phyloP scores from a whole-genome alignment of 1,140 invertebrate species.

The Sitodiplosis mosellana region DNA sequence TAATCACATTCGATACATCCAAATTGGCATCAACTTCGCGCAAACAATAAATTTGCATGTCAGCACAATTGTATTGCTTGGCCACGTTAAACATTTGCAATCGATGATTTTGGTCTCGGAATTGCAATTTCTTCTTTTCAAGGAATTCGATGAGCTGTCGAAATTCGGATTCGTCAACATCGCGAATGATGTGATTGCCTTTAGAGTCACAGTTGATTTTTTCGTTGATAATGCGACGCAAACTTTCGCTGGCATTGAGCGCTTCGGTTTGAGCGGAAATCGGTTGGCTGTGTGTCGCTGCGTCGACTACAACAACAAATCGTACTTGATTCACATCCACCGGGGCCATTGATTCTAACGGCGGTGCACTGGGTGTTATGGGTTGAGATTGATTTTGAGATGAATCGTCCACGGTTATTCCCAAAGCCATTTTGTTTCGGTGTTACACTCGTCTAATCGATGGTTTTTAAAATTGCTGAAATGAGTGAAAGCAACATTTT shows the following conservation, averaged over 20 bases:
- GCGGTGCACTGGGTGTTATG: background rate
- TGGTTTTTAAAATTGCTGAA: too few species aligned
- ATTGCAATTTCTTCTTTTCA: conserved; percentile 21
- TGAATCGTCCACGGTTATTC: background rate
- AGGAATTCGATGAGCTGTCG: conserved; percentile 22
- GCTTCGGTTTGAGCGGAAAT: conserved; percentile 20
- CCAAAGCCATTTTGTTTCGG: background rate
- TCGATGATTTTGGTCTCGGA: conserved; percentile 22
- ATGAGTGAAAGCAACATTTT: too few species aligned
- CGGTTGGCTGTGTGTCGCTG: conserved; percentile 13
- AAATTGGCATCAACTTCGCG: conserved; percentile 22
- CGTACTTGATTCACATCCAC: background rate
- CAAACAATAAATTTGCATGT: conserved; percentile 14
- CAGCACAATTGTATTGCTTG: conserved; percentile 22
- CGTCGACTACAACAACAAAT: background rate
- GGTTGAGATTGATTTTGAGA: background rate
- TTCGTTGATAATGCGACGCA: background rate
- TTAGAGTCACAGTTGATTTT: conserved; percentile 8
- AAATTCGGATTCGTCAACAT: conserved; percentile 21
- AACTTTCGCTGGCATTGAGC: background rate
- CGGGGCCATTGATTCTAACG: background rate
- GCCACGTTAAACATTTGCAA: conserved; percentile 20
- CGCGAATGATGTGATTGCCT: conserved; percentile 20
- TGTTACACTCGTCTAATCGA: too few species aligned
- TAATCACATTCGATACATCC: conserved; percentile 17